Evolutionary conservation across 2,113 vertebrate species (phyloP).

Genomic region (Gallinago paraguaiae): DNA sequence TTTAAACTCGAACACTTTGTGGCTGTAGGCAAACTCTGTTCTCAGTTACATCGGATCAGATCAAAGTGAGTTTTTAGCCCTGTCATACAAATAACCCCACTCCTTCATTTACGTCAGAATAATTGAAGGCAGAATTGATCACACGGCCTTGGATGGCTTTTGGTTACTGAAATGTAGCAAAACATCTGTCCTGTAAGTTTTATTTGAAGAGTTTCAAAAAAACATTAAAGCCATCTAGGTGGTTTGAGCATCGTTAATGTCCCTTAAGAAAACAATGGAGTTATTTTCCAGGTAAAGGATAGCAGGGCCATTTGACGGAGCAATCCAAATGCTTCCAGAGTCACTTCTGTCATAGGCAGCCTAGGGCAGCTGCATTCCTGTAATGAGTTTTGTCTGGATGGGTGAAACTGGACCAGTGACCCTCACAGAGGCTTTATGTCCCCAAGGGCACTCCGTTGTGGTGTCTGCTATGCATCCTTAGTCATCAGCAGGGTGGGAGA

Average conservation of each 20-base stretch:
- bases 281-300: background rate
- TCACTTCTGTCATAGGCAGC: background rate
- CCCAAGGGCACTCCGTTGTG: background rate
- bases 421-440: background rate
- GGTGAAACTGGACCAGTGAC: background rate
- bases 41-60: constrained; percentile 16
- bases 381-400: background rate
- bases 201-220: background rate
- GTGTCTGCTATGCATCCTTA: background rate
- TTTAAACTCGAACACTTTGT: background rate
- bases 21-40: constrained; percentile 43
- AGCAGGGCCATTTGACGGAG: background rate
- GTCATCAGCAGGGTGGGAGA: background rate
- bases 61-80: constrained; percentile 3
- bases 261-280: background rate
- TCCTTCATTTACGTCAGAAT: background rate
- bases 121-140: background rate
- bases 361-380: background rate
- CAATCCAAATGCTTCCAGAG: background rate
- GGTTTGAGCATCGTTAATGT: background rate
- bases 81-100: background rate
- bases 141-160: background rate
- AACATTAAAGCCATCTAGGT: background rate
- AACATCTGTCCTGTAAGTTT: background rate
- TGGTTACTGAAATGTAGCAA: background rate